Evolutionary conservation across 92 coral and sea anemone genomes (phyloP).

Genomic region (Phenganax marumi): DNA sequence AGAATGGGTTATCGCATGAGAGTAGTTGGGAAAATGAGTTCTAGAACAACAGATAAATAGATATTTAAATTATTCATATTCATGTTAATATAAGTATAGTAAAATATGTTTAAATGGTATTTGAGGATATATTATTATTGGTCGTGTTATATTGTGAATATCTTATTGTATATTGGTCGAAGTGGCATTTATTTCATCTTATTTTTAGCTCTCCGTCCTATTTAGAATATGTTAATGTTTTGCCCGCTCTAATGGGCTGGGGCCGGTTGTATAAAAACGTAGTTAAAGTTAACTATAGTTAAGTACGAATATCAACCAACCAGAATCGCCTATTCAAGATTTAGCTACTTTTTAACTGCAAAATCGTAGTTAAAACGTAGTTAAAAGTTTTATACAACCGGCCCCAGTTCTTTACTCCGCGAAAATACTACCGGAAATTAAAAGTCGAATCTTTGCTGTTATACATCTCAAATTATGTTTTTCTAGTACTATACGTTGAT

Average conservation of each 20-base stretch:
- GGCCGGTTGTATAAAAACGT: too few relatives aligned
- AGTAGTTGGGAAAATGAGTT: not conserved
- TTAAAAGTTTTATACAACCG: too few relatives aligned
- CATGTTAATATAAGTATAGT: too few relatives aligned
- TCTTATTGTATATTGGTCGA: slow-evolving; percentile 6
- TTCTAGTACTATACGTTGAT: not conserved
- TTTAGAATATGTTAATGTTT: not conserved
- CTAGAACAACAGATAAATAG: not conserved
- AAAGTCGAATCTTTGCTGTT: not conserved
- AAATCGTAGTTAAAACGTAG: too few relatives aligned
- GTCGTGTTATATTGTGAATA: slow-evolving; percentile 6
- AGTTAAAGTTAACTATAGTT: too few relatives aligned
- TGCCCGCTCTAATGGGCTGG: not conserved
- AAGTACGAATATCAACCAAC: too few relatives aligned
- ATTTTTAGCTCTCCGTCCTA: slow-evolving; percentile 8
- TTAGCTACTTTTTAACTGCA: too few relatives aligned
- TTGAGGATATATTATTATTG: not conserved
- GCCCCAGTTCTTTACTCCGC: not conserved
- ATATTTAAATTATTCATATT: slow-evolving; percentile 22
- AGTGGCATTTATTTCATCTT: not conserved
- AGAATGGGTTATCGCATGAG: not conserved
- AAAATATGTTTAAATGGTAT: not conserved
- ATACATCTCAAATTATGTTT: not conserved
- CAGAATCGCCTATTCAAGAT: too few relatives aligned
- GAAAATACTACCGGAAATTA: too few relatives aligned